phyloP scores from a whole-genome alignment of 2,888 invertebrate genomes.

The Cremastinae sp. region DNA sequence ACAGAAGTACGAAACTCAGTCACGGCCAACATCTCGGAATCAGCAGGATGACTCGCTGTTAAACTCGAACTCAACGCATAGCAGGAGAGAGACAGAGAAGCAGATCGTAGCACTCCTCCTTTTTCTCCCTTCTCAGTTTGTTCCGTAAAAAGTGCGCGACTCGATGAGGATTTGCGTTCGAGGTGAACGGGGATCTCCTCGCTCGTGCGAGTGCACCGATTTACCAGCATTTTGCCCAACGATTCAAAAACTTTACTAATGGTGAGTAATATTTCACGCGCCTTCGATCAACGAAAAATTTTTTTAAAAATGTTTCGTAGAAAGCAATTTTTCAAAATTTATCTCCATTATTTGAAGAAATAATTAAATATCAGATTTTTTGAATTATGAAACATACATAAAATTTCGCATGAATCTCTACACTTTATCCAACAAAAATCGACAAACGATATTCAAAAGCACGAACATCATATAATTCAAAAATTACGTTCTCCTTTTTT shows the following conservation, averaged over 20 bases:
- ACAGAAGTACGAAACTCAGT: slow-evolving; percentile 48
- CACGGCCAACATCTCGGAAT: slow-evolving; percentile 43
- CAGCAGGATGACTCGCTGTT: slow-evolving; percentile 55
- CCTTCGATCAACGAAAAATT: background rate
- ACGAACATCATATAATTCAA: no score
- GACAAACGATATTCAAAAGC: no score
- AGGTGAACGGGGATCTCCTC: slow-evolving; percentile 67
- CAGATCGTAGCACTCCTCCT: slow-evolving; percentile 19
- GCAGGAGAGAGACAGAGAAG: slow-evolving; percentile 35
- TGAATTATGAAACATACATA: no score
- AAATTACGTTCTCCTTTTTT: background rate
- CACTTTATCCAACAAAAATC: no score
- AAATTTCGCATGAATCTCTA: no score
- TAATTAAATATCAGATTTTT: no score
- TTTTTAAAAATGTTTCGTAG: no score
- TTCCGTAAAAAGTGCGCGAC: slow-evolving; percentile 61
- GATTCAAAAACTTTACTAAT: slow-evolving; percentile 41
- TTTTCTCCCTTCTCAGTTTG: slow-evolving; percentile 21
- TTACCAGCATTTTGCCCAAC: slow-evolving; percentile 31
- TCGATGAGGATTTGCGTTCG: slow-evolving; percentile 66
- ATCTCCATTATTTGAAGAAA: background rate
- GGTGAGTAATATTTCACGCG: slow-evolving; percentile 43
- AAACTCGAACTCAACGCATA: slow-evolving; percentile 40
- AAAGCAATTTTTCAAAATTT: no score
- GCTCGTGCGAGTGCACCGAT: slow-evolving; percentile 47